phyloP scores from a whole-genome alignment of 2,113 vertebrate genomes.

The Arizona elegans region DNA sequence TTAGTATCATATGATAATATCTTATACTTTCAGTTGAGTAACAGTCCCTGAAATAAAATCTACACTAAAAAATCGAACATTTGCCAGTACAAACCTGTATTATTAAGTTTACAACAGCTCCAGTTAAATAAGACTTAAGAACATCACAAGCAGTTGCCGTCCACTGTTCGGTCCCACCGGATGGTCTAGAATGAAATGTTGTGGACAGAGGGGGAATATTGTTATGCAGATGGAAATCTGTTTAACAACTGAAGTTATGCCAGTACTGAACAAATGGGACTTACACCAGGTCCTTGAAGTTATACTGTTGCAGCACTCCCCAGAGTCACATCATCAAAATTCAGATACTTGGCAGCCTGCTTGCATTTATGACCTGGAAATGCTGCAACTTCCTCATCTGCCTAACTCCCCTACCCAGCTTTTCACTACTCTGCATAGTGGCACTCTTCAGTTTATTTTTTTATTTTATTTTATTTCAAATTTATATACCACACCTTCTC shows the following conservation, averaged over 20 bases:
- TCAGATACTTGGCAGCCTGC: neutral
- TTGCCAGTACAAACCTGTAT: conserved; percentile 76
- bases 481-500: too few species aligned
- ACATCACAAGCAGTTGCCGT: conserved; percentile 87
- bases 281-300: neutral
- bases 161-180: conserved; percentile 85
- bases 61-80: neutral
- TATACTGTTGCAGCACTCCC: neutral
- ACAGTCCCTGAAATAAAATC: neutral
- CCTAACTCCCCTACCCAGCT: neutral
- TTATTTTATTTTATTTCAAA: too few species aligned
- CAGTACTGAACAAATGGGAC: neutral
- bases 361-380: neutral
- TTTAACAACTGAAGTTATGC: neutral
- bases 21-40: neutral
- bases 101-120: conserved; percentile 73
- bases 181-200: conserved; percentile 73
- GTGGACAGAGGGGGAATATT: neutral
- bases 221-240: neutral
- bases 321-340: neutral
- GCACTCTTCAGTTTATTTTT: neutral
- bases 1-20: neutral
- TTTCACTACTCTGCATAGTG: neutral
- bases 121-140: conserved; percentile 76
- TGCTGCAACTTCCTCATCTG: neutral